A percentile compares a stretch with the other conserved stretches of the same genome.
Conservation (phyloP, 2,113 vertebrate genomes). For the Arothron firmamentum region DNA sequence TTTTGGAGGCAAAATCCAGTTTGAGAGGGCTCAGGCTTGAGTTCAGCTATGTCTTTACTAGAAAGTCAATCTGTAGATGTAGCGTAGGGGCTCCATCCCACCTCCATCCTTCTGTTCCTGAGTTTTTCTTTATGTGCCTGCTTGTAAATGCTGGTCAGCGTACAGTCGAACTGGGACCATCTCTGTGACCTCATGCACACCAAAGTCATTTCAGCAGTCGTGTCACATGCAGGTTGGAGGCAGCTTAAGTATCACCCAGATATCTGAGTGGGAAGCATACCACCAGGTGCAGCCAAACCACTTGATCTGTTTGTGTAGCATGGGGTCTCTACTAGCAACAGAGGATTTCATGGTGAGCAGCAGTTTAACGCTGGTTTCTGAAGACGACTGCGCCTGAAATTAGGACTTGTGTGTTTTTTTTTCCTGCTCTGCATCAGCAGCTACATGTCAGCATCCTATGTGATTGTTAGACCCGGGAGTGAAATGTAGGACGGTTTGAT, state of each 20-base stretch:
- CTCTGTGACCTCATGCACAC: background rate
- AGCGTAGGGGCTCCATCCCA: no score
- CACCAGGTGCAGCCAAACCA: constrained; percentile 61
- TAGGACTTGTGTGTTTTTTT: constrained; percentile 23
- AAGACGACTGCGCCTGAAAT: constrained; percentile 32
- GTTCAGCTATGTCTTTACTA: constrained; percentile 30
- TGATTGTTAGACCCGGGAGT: no score
- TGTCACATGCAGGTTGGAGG: constrained; percentile 36
- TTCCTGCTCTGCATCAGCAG: constrained; percentile 11
- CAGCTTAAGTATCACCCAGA: constrained; percentile 45
- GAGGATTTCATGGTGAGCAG: constrained; percentile 14
- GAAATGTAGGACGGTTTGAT: no score
- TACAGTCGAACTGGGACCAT: background rate
- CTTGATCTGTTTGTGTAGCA: constrained; percentile 69
- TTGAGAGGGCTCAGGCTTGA: constrained; percentile 24
- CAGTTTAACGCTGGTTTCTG: constrained; percentile 20
- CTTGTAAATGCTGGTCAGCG: background rate
- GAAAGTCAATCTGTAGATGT: constrained; percentile 12
- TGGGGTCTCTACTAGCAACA: constrained; percentile 62
- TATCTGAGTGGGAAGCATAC: constrained; percentile 57
- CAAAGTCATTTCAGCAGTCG: constrained; percentile 11
- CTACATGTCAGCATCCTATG: background rate
- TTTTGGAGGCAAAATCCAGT: constrained; percentile 44
- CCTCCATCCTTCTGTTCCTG: no score
- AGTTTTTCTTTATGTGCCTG: no score